A percentile compares a stretch with the other conserved stretches of the same genome.
Conservation (phyloP, 2,113 vertebrate species). For the Phainopepla nitens region DNA sequence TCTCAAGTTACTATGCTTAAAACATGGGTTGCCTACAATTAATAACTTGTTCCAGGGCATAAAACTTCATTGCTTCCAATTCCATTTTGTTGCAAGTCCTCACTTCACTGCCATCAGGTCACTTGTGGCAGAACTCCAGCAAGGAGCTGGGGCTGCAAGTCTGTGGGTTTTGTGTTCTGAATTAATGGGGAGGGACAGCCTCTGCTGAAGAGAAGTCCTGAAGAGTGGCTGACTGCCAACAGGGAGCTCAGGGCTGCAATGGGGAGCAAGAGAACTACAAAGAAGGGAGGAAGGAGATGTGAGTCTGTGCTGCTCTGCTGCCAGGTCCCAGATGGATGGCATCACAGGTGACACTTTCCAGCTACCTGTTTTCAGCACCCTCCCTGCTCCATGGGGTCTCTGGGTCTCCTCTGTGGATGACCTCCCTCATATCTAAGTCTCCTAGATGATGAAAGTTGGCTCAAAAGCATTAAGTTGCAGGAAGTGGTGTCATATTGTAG, state of each 20-base stretch:
- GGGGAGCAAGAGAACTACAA: neutral
- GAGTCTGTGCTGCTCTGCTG: neutral
- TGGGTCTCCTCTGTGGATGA: neutral
- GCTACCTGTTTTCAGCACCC: neutral
- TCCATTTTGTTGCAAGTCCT: neutral
- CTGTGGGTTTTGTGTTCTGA: neutral
- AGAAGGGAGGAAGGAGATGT: neutral
- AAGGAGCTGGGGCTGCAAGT: accelerated
- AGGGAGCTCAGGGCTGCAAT: accelerated
- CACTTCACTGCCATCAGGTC: neutral
- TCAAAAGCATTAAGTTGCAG: neutral
- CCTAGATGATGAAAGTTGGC: neutral
- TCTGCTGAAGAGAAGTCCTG: neutral
- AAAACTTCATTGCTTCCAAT: slow-evolving; percentile 6
- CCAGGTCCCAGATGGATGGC: neutral
- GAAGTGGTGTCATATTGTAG: neutral
- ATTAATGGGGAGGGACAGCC: neutral
- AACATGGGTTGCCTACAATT: neutral
- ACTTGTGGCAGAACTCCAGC: neutral
- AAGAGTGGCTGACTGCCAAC: neutral
- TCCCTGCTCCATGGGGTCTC: neutral
- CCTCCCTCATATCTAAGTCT: neutral
- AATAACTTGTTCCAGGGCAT: neutral
- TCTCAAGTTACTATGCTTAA: neutral
- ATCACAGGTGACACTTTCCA: neutral